These are phyloP conservation scores for Sarcophaga peregrina DNA, from an alignment of 1,140 invertebrate species.

Conservation along the genomic window DNA sequence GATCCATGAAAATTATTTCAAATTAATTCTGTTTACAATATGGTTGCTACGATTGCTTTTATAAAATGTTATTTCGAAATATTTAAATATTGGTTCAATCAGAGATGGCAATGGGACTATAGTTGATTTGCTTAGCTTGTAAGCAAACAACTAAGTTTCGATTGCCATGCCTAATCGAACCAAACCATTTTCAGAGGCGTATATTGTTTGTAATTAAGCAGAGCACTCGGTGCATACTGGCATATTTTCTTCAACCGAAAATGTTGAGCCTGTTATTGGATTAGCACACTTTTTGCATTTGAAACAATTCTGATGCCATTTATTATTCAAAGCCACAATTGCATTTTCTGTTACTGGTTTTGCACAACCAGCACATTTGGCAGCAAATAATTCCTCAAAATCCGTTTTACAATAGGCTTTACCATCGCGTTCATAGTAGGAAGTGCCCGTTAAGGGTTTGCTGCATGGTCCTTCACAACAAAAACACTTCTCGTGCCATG, in stretches of 20 bases:
- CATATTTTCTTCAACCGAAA: conserved; percentile 72
- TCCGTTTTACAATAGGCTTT: conserved; percentile 95
- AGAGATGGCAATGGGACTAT: too few species aligned
- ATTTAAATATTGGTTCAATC: too few species aligned
- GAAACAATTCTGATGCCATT: conserved; percentile 99
- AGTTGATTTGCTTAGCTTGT: too few species aligned
- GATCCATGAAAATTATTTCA: too few species aligned
- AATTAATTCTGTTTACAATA: too few species aligned
- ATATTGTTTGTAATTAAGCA: conserved; percentile 45
- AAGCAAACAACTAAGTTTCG: too few species aligned
- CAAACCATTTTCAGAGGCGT: too few species aligned
- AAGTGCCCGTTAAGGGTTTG: conserved; percentile 95
- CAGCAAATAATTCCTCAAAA: conserved; percentile 98
- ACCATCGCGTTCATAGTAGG: conserved; percentile 93
- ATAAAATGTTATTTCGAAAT: too few species aligned
- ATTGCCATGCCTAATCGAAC: too few species aligned
- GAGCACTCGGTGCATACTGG: conserved; percentile 70
- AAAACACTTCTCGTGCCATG: conserved; percentile 99
- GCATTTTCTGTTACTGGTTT: conserved; percentile 98
- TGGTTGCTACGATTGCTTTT: too few species aligned
- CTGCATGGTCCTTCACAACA: conserved; percentile 96
- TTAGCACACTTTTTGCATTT: conserved; percentile 77
- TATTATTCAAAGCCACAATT: conserved; percentile 95
- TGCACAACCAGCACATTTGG: conserved; percentile 98
- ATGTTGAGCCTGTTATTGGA: conserved; percentile 72